phyloP scores from a whole-genome alignment of 2,113 vertebrate species.

The Jacana jacana region DNA sequence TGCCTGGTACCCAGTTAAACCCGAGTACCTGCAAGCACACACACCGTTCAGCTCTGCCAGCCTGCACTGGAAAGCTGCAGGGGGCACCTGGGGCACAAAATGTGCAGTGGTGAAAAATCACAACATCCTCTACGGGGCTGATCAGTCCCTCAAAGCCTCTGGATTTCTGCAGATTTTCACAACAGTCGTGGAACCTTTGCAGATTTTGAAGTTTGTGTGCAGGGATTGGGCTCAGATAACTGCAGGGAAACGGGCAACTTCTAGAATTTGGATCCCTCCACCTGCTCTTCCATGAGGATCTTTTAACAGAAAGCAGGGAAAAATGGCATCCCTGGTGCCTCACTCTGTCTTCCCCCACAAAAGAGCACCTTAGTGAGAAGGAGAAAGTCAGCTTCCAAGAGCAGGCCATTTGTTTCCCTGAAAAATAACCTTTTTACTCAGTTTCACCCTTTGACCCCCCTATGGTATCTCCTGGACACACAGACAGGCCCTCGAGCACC shows the following conservation, averaged over 20 bases:
- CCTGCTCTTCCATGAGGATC: fast-evolving
- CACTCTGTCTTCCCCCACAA: too few relatives aligned
- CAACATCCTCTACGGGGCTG: fast-evolving
- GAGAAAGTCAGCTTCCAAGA: not conserved
- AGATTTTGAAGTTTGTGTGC: not conserved
- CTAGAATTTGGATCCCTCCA: too few relatives aligned
- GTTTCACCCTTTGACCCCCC: not conserved
- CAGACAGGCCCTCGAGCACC: not conserved
- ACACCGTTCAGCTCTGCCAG: not conserved
- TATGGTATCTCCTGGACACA: not conserved
- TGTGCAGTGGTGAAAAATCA: fast-evolving
- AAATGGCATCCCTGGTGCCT: fast-evolving
- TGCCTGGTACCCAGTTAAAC: too few relatives aligned
- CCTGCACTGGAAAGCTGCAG: too few relatives aligned
- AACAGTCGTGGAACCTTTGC: too few relatives aligned
- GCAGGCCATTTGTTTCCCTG: not conserved
- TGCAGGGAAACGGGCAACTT: too few relatives aligned
- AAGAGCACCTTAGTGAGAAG: not conserved
- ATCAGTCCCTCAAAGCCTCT: too few relatives aligned
- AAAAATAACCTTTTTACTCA: not conserved
- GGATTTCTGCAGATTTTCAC: too few relatives aligned
- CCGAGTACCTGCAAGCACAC: too few relatives aligned
- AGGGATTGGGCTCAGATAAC: fast-evolving
- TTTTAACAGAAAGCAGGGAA: not conserved
- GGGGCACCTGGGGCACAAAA: too few relatives aligned